Percentiles rank a stretch among this genome's conserved stretches.
Conservation (phyloP, 2,797 vertebrate species). For the Gadopsis marmoratus region DNA sequence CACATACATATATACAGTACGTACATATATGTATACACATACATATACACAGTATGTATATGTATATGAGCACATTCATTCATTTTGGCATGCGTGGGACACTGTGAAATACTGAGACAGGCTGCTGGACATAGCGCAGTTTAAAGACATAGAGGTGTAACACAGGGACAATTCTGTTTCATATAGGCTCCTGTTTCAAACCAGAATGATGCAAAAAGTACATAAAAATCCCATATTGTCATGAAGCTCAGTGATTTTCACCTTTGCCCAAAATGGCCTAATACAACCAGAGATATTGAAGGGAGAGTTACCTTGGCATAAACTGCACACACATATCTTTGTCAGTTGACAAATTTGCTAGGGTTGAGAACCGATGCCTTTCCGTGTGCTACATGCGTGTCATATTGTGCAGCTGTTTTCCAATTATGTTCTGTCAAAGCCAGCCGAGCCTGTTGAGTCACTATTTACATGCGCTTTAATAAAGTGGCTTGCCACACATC, state of each 20-base stretch:
- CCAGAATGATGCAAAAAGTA: background rate
- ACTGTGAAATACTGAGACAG: background rate
- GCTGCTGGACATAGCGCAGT: background rate
- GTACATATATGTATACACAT: background rate
- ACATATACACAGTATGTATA: background rate
- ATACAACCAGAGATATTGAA: background rate
- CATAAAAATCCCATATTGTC: background rate
- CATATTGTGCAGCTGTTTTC: background rate
- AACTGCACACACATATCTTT: background rate
- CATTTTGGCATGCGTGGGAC: background rate
- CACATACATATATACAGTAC: too few relatives aligned
- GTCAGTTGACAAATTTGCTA: background rate
- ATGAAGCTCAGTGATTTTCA: background rate
- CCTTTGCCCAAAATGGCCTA: too few relatives aligned
- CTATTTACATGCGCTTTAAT: constrained; percentile 13
- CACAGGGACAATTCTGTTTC: background rate
- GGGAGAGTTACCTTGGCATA: background rate
- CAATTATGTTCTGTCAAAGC: background rate
- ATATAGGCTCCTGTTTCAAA: background rate
- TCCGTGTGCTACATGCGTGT: background rate
- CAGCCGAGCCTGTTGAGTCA: constrained; percentile 11
- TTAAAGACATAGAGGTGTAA: background rate
- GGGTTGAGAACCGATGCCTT: background rate
- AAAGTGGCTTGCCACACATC: constrained; percentile 1
- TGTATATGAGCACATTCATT: background rate